Base-by-base conservation (phyloP, 2,797 vertebrate genomes). In the Syngnathus rostellatus region DNA sequence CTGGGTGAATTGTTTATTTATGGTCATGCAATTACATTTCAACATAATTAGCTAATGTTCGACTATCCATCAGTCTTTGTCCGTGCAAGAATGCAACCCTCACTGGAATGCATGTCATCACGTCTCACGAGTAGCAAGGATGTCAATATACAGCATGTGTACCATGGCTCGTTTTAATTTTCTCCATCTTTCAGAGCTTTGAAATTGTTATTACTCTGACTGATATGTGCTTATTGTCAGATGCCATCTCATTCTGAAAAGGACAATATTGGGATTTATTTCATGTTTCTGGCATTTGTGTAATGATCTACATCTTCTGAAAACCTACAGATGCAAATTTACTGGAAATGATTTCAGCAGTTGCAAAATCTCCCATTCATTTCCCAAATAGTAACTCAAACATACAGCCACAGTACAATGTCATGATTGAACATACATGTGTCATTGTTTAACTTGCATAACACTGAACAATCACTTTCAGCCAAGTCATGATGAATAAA, bases 401-500 rank as follows among this genome's bases (percentile, higher is more conserved):
- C 23, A 14, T 25, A 39, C 19, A 39, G 9, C 5, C 37, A 50
- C n/a, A n/a, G n/a, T n/a, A n/a, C n/a, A 50, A 2, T 50, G 62
- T 53, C 8, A 58, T 46, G 2, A 68, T 62, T 63, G 23, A 31
- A 51, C 50, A 51, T 21, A 51, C 21, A 21, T 21, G n/a, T 9
- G 46, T 1, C 21, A 14, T 39, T 54, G 46, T 59, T 58, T 17
- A 37, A 38, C 55, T 37, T 38, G 14, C 31, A 38, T 7, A 39
- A 37, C 37, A 39, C 57, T 38, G 7, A 39, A 39, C 11, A 21
- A 37, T 45, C 23, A 5, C 58, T 45, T 21, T 62, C 68, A 63
- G 67, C 61, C 39, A 55, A 45, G 46, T 40, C 6, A 31, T 46
- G 25, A 67, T 70, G 21, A 72, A 73, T 70, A 69, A 69, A 71